Percentiles rank a stretch among this genome's conserved stretches.
Evolutionary conservation across 2,113 vertebrate species (phyloP).

Genomic region (Panthera uncia): DNA sequence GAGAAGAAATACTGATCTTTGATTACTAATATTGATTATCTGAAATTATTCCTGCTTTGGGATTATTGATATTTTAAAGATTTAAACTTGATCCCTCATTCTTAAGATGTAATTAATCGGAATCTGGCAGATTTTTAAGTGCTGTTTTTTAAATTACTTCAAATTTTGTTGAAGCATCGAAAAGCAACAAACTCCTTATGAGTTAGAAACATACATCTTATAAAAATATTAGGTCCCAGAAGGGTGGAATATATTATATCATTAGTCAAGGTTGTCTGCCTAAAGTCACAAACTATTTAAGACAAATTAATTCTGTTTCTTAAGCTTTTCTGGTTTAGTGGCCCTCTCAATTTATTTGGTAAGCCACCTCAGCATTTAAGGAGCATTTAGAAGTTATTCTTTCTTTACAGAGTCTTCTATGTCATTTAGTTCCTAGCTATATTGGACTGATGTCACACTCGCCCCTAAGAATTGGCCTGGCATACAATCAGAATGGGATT

Average conservation of each 20-base stretch:
- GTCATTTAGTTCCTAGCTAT: background rate
- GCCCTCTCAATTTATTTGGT: conserved; percentile 7
- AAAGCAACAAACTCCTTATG: conserved; percentile 35
- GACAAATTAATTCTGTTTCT: conserved; percentile 19
- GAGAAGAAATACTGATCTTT: background rate
- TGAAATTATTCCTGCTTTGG: conserved; percentile 14
- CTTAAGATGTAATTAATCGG: conserved; percentile 41
- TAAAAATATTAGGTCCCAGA: background rate
- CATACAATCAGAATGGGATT: background rate
- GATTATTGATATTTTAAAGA: conserved; percentile 30
- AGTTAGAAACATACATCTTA: background rate
- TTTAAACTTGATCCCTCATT: background rate
- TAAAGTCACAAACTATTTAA: background rate
- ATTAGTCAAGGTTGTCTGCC: background rate
- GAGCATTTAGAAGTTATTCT: conserved; percentile 7
- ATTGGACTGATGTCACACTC: background rate
- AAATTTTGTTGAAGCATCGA: background rate
- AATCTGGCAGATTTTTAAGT: background rate
- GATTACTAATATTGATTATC: background rate
- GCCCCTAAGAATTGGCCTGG: background rate
- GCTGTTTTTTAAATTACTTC: background rate
- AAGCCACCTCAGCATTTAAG: conserved; percentile 24
- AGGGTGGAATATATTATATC: background rate
- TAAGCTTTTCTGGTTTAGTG: conserved; percentile 16
- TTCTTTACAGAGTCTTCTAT: background rate